Evolutionary conservation across 2,888 invertebrate genomes (phyloP).

Genomic region (Pristionchus fissidentatus): DNA sequence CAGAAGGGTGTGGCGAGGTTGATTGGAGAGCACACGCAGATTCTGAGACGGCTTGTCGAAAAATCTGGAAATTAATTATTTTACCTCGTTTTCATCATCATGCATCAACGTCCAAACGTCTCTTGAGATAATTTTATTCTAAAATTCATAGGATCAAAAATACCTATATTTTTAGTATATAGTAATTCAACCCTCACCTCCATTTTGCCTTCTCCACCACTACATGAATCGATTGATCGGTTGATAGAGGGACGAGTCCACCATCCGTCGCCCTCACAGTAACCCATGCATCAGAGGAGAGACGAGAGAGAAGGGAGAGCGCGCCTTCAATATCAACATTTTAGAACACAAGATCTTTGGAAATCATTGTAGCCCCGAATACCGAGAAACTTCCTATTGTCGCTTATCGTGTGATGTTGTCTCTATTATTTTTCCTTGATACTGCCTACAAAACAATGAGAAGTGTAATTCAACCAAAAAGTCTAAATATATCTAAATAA

Average conservation of each 20-base stretch:
- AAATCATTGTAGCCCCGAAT: no score
- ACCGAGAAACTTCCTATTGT: no score
- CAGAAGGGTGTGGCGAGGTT: slow-evolving; percentile 33
- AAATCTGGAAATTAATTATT: not conserved
- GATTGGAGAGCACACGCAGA: not conserved
- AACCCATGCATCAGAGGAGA: slow-evolving; percentile 48
- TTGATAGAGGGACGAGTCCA: slow-evolving; percentile 55
- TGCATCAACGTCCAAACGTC: no score
- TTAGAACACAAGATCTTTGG: no score
- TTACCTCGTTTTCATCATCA: no score
- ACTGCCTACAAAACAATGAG: not conserved
- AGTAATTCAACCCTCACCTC: not conserved
- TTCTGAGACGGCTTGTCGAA: slow-evolving; percentile 42
- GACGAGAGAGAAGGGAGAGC: slow-evolving; percentile 13
- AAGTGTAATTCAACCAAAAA: not conserved
- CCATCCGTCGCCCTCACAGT: slow-evolving; percentile 57
- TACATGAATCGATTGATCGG: slow-evolving; percentile 57
- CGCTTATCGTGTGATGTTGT: no score
- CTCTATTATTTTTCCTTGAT: not conserved
- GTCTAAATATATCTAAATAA: not conserved
- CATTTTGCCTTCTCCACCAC: slow-evolving; percentile 46
- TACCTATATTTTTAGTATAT: not conserved
- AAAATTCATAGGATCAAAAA: not conserved
- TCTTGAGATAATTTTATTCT: not conserved
- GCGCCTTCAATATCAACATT: slow-evolving; percentile 21